phyloP scores from a whole-genome alignment of 2,113 vertebrate genomes.

The Spermophilus dauricus region DNA sequence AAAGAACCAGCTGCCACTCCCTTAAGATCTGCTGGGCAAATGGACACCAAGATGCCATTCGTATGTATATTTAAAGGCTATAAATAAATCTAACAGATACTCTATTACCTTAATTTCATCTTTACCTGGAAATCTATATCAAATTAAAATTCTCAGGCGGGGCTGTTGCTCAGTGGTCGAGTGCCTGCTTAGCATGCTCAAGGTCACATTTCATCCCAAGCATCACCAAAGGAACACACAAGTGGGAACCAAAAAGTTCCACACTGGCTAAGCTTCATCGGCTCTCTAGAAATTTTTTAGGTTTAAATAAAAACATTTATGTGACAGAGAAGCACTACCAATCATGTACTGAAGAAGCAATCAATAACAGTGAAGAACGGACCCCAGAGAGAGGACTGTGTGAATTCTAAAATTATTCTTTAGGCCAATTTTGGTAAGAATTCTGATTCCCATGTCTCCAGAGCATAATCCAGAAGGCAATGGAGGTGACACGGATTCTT shows the following conservation, averaged over 20 bases:
- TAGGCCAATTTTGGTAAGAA: background rate
- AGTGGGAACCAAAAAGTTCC: background rate
- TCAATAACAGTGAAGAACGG: background rate
- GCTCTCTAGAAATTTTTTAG: background rate
- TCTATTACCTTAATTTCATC: background rate
- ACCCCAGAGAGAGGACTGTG: too few relatives aligned
- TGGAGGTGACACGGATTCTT: fast-evolving
- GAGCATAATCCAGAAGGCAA: background rate
- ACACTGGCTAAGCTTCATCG: background rate
- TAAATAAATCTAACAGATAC: background rate
- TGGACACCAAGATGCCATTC: too few relatives aligned
- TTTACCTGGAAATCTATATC: background rate
- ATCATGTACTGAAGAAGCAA: background rate
- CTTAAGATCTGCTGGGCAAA: background rate
- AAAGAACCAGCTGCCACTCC: fast-evolving
- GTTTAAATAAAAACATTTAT: constrained; percentile 7
- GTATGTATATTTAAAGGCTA: background rate
- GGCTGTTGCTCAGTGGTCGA: background rate
- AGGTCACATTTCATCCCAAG: background rate
- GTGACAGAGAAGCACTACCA: background rate
- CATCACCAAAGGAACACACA: background rate
- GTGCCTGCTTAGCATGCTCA: background rate
- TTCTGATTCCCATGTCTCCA: too few relatives aligned
- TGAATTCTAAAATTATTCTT: background rate
- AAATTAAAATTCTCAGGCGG: background rate